phyloP scores from a whole-genome alignment of 1,140 invertebrate genomes.

The Asbolus verrucosus region DNA sequence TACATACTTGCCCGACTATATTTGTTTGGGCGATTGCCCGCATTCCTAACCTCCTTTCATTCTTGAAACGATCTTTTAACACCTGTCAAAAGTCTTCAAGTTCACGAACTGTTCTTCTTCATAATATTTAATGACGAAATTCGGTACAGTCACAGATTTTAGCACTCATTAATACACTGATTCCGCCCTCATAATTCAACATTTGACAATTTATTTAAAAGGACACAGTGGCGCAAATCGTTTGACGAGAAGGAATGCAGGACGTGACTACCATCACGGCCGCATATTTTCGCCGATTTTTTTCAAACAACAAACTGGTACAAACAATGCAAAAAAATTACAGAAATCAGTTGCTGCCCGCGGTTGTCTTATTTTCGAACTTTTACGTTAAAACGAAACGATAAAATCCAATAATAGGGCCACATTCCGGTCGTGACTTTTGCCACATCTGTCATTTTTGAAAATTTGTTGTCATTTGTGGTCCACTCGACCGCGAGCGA shows the following conservation, averaged over 20 bases:
- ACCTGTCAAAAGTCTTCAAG: constrained; percentile 14
- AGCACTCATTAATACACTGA: constrained; percentile 9
- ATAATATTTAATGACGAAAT: background rate
- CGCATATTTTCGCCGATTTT: background rate
- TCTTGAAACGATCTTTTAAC: constrained; percentile 45
- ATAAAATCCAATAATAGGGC: background rate
- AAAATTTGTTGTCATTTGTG: constrained; percentile 4
- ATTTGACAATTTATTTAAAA: constrained; percentile 42
- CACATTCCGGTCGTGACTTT: too few species aligned
- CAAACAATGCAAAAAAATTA: too few species aligned
- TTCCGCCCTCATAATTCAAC: constrained; percentile 13
- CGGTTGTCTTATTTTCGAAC: too few species aligned
- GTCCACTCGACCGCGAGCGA: too few species aligned
- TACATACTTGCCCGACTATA: constrained; percentile 56
- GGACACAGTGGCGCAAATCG: constrained; percentile 42
- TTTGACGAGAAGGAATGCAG: constrained; percentile 17
- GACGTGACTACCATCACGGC: constrained; percentile 17
- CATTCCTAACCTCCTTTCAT: constrained; percentile 64
- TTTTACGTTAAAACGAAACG: constrained; percentile 7
- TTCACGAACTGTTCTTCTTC: background rate
- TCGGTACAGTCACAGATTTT: background rate
- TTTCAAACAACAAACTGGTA: too few species aligned
- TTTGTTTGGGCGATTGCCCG: constrained; percentile 59
- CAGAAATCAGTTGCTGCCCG: too few species aligned
- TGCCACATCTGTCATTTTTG: background rate